phyloP scores from a whole-genome alignment of 2,888 invertebrate species.

The Tortricodes alternella region DNA sequence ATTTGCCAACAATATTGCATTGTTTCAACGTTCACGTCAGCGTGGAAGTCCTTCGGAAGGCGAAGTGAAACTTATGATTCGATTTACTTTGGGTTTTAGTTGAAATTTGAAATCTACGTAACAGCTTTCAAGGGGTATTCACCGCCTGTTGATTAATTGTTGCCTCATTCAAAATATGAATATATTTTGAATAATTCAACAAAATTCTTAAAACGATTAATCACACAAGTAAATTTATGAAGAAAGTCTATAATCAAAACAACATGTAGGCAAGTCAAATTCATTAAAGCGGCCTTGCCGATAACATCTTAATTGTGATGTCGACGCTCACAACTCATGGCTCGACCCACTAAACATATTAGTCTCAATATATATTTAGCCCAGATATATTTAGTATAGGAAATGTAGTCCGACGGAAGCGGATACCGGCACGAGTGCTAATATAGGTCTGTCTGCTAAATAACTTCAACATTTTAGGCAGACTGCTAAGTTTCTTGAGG shows the following conservation, averaged over 20 bases:
- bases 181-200: conserved; percentile 1
- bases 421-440: conserved; percentile 12
- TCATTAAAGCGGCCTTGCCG: conserved; percentile 26
- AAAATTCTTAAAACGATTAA: neutral
- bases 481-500: too few species aligned
- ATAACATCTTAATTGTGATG: conserved; percentile 30
- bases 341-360: conserved; percentile 23
- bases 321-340: conserved; percentile 22
- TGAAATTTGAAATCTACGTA: too few species aligned
- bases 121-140: too few species aligned
- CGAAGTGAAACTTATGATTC: too few species aligned
- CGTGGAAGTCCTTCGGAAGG: too few species aligned
- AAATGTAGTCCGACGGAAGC: conserved; percentile 19
- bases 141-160: conserved; percentile 4
- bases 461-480: neutral
- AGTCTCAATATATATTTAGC: too few species aligned
- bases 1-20: too few species aligned
- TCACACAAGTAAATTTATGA: conserved; percentile 2
- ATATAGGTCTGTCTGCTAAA: conserved; percentile 14
- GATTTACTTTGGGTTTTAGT: too few species aligned
- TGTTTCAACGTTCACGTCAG: too few species aligned
- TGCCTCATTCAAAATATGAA: neutral
- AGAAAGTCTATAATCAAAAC: neutral
- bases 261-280: conserved; percentile 26
- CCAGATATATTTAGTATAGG: conserved; percentile 8